A percentile compares a stretch with the other conserved stretches of the same genome.
Conservation (phyloP, 2,113 vertebrate species). For the Craseonycteris thonglongyai region DNA sequence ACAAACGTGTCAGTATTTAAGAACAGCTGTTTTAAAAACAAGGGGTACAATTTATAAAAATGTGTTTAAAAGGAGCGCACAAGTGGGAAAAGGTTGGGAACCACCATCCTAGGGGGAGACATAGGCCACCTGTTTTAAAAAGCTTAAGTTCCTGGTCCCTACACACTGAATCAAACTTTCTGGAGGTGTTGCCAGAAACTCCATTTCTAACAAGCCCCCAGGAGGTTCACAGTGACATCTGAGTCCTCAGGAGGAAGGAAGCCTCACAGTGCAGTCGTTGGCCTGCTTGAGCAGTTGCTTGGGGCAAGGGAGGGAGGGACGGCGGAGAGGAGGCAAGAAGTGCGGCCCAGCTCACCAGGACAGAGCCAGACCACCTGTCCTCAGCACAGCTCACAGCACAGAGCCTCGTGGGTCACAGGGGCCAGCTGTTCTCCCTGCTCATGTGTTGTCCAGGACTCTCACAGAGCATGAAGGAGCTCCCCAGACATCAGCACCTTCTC, state of each 20-base stretch:
- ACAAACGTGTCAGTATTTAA: too few species aligned
- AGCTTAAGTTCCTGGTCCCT: not conserved
- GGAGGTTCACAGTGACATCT: not conserved
- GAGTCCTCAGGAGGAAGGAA: not conserved
- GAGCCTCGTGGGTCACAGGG: not conserved
- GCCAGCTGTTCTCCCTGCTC: not conserved
- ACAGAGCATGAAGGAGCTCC: not conserved
- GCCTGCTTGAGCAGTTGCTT: fast-evolving
- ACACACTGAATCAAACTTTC: not conserved
- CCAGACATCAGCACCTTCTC: not conserved
- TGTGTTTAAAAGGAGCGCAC: too few species aligned
- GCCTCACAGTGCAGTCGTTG: not conserved
- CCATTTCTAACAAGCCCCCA: not conserved
- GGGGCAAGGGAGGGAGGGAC: not conserved
- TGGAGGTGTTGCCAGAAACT: not conserved
- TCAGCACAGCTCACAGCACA: not conserved
- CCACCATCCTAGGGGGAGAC: not conserved
- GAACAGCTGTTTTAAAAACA: too few species aligned
- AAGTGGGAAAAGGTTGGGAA: too few species aligned
- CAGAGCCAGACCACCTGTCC: not conserved
- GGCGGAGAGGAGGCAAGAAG: not conserved
- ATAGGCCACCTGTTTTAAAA: not conserved
- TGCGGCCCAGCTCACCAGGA: not conserved
- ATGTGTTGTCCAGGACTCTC: not conserved
- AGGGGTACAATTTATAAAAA: too few species aligned